Conservation (phyloP, 64 coral and sea anemone species). For the Trachythela sp. region DNA sequence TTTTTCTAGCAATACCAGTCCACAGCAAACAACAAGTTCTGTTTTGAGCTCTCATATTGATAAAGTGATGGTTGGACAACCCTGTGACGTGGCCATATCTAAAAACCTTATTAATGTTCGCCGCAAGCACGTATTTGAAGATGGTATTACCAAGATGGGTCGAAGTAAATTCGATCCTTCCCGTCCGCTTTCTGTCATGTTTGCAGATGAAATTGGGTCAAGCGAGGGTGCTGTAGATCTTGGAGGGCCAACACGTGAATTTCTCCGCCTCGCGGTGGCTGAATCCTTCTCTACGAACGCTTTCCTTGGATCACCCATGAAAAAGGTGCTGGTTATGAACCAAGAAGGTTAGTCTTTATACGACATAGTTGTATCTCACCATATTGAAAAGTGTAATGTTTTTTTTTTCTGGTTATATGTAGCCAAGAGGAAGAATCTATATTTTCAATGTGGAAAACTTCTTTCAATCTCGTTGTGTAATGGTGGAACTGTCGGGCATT, state of each 20-base stretch:
- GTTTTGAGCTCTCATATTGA: no score
- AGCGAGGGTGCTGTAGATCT: conserved; percentile 6
- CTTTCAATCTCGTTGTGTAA: neutral
- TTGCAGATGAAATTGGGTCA: neutral
- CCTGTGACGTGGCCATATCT: neutral
- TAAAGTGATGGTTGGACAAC: conserved; percentile 8
- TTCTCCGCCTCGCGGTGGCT: neutral
- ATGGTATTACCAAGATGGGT: neutral
- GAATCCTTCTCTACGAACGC: no score
- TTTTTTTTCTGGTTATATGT: neutral
- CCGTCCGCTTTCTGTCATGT: no score
- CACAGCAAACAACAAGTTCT: no score
- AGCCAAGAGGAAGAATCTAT: neutral
- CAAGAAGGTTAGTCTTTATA: neutral
- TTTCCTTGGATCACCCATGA: no score
- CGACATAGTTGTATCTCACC: neutral
- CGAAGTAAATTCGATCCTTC: no score
- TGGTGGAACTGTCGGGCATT: conserved; percentile 5
- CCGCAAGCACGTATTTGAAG: neutral
- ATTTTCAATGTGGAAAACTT: neutral
- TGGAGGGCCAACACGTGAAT: neutral
- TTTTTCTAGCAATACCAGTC: no score
- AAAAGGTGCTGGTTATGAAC: neutral
- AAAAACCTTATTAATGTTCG: conserved; percentile 8
- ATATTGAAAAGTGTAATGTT: neutral